phyloP scores from a whole-genome alignment of 2,113 vertebrate genomes.

The Lota lota region DNA sequence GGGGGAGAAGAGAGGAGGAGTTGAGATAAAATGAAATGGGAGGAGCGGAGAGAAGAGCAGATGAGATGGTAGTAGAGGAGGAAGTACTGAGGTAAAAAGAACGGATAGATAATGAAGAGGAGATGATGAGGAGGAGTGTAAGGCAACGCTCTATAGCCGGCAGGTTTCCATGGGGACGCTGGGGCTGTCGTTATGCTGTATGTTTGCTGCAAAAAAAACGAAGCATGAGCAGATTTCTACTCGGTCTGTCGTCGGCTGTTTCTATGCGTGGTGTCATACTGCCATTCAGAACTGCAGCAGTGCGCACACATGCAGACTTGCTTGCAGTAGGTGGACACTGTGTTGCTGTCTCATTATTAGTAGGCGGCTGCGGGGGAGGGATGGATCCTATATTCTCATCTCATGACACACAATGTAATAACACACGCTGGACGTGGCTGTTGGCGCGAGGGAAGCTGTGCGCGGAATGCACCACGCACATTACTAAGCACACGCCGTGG shows the following conservation, averaged over 20 bases:
- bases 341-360: conserved; percentile 33
- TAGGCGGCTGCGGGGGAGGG: conserved; percentile 7
- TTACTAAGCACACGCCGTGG: conserved; percentile 37
- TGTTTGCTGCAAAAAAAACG: conserved; percentile 60
- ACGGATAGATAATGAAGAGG: no score
- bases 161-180: conserved; percentile 70
- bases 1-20: no score
- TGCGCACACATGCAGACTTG: not conserved
- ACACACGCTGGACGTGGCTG: conserved; percentile 26
- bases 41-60: no score
- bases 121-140: no score
- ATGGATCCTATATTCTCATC: conserved; percentile 36
- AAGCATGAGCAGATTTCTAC: conserved; percentile 62
- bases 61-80: no score
- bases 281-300: conserved; percentile 46
- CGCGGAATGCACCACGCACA: conserved; percentile 31
- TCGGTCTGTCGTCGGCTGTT: conserved; percentile 50
- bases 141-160: not conserved
- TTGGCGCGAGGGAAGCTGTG: conserved; percentile 14
- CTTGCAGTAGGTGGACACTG: conserved; percentile 31
- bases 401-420: conserved; percentile 32
- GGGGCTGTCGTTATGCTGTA: conserved; percentile 34
- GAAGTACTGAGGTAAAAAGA: no score
- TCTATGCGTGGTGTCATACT: conserved; percentile 53
- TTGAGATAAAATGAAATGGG: no score